These are phyloP conservation scores for Drosophila mayaguana DNA, from an alignment of 2,888 invertebrate species.

Conservation along the genomic window DNA sequence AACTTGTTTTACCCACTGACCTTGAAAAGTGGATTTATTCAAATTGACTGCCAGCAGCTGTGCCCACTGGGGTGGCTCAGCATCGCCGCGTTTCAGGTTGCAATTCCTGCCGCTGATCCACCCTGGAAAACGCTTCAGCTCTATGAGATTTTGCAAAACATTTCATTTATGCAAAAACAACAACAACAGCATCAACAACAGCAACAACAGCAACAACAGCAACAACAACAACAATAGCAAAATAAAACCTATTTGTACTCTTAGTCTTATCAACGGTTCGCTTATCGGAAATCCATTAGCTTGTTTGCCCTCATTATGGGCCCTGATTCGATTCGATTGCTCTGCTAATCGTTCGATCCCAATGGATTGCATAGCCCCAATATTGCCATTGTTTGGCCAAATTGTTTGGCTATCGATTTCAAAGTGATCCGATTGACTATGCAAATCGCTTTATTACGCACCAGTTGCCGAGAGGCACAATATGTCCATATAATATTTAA, in stretches of 20 bases:
- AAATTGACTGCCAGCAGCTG: slow-evolving; percentile 68
- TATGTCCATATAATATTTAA: slow-evolving; percentile 15
- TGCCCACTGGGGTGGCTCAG: slow-evolving; percentile 57
- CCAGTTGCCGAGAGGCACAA: slow-evolving; percentile 32
- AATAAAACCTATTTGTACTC: slow-evolving; percentile 29
- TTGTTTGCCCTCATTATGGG: slow-evolving; percentile 40
- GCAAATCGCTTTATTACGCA: slow-evolving; percentile 47
- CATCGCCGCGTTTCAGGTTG: slow-evolving; percentile 55
- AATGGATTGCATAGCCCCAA: slow-evolving; percentile 32
- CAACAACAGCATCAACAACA: slow-evolving; percentile 18
- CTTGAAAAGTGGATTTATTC: slow-evolving; percentile 83
- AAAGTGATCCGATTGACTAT: slow-evolving; percentile 42
- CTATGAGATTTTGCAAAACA: slow-evolving; percentile 44
- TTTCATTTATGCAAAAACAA: slow-evolving; percentile 51
- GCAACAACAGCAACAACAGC: slow-evolving; percentile 3
- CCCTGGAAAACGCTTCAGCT: slow-evolving; percentile 26
- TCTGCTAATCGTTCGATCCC: slow-evolving; percentile 68
- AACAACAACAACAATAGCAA: neutral
- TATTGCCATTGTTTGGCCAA: slow-evolving; percentile 34
- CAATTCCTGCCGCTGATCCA: slow-evolving; percentile 23
- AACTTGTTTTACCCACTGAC: slow-evolving; percentile 83
- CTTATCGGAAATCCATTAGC: slow-evolving; percentile 71
- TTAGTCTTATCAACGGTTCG: slow-evolving; percentile 53
- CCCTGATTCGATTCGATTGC: slow-evolving; percentile 65
- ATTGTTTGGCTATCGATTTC: slow-evolving; percentile 64